Evolutionary conservation across 2,113 vertebrate species (phyloP).

Genomic region (Nothoprocta pentlandii): DNA sequence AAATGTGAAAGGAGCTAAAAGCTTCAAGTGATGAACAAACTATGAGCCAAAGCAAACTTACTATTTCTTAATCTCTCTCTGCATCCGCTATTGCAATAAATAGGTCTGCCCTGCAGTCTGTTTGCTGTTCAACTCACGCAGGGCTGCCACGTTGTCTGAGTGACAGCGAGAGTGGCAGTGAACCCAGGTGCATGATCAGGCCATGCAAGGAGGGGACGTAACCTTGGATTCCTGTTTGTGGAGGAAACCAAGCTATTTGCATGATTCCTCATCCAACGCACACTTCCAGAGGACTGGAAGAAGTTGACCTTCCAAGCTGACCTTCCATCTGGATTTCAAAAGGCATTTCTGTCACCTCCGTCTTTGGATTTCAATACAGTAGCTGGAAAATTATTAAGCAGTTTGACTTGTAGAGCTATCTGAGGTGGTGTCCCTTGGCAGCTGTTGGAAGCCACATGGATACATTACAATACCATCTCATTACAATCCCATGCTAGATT

Average conservation of each 20-base stretch:
- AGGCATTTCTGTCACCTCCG: not conserved
- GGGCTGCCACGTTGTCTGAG: not conserved
- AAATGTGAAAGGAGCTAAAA: constrained; percentile 23
- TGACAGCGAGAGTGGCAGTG: not conserved
- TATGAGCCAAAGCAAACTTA: constrained; percentile 2
- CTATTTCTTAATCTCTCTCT: constrained; percentile 1
- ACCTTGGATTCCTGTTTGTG: not conserved
- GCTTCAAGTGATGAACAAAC: not conserved
- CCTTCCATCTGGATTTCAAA: not conserved
- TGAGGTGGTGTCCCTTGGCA: not conserved
- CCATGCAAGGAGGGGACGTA: rapidly evolving
- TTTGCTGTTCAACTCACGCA: not conserved
- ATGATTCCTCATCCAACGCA: too few species aligned
- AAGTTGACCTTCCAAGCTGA: not conserved
- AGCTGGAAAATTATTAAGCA: not conserved
- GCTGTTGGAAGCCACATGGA: not conserved
- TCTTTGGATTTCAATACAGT: not conserved
- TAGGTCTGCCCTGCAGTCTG: not conserved
- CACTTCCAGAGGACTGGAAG: too few species aligned
- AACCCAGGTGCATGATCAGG: rapidly evolving
- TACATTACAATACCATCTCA: not conserved
- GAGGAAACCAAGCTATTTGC: not conserved
- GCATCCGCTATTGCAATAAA: constrained; percentile 21
- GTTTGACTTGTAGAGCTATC: not conserved
- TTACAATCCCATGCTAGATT: not conserved